Evolutionary conservation across 64 coral and sea anemone genomes (phyloP).

Genomic region (Cladopsammia gracilis): DNA sequence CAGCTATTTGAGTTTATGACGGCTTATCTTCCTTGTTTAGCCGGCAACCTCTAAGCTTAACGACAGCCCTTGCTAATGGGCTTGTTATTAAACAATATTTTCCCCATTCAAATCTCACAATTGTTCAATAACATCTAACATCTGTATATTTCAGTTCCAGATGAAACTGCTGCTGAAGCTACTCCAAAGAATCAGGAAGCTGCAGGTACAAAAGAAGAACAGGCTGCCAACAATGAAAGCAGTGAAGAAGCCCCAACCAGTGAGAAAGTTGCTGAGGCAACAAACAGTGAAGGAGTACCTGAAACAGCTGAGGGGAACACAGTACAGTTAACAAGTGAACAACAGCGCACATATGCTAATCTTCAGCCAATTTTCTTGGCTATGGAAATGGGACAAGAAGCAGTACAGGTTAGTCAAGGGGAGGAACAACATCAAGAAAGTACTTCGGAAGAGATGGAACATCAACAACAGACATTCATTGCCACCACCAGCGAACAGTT

Average conservation of each 20-base stretch:
- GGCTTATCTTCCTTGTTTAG: too few relatives aligned
- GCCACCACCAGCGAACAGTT: constrained; percentile 66
- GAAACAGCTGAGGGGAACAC: background rate
- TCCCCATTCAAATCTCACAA: too few relatives aligned
- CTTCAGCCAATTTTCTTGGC: constrained; percentile 94
- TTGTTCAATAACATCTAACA: too few relatives aligned
- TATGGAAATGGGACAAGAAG: constrained; percentile 96
- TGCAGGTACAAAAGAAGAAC: background rate
- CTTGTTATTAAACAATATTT: too few relatives aligned
- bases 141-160: background rate
- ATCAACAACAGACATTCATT: constrained; percentile 44
- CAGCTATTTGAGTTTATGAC: too few relatives aligned
- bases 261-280: constrained; percentile 3
- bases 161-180: background rate
- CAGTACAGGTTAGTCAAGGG: constrained; percentile 42
- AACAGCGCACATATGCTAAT: constrained; percentile 94
- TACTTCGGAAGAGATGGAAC: constrained; percentile 71
- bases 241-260: background rate
- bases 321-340: constrained; percentile 62
- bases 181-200: constrained; percentile 8
- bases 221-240: background rate
- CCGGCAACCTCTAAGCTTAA: too few relatives aligned
- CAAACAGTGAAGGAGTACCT: constrained; percentile 11
- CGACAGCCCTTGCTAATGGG: too few relatives aligned
- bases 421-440: constrained; percentile 66